Conservation (phyloP, 2,113 vertebrate species). For the Cheirogaleus medius region DNA sequence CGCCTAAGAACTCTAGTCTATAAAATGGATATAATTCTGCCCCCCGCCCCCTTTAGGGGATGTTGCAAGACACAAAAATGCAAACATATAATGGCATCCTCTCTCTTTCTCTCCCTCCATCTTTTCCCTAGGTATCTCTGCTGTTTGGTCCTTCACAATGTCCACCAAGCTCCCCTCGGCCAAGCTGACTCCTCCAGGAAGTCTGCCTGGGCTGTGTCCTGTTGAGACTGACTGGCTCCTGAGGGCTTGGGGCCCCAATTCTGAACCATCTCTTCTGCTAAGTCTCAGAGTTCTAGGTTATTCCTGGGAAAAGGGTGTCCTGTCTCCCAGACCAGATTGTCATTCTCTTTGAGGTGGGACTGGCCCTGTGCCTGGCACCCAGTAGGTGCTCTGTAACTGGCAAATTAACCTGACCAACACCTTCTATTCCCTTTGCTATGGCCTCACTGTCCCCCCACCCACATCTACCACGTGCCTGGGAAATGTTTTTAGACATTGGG, state of each 20-base stretch:
- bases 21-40: neutral
- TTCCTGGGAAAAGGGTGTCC: neutral
- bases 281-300: neutral
- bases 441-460: neutral
- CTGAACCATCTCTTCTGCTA: neutral
- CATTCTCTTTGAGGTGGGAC: neutral
- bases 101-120: neutral
- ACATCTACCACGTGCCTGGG: neutral
- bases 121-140: neutral
- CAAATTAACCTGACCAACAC: neutral
- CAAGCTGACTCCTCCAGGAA: neutral
- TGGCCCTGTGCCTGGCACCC: neutral
- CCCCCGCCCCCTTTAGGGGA: neutral
- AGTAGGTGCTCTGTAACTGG: neutral
- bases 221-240: neutral
- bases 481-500: neutral
- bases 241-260: neutral
- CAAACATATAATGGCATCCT: fast-evolving
- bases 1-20: neutral
- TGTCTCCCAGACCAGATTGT: neutral
- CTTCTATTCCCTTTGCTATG: neutral
- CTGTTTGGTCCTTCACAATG: neutral
- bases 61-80: neutral
- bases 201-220: neutral
- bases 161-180: neutral